phyloP scores from a whole-genome alignment of 2,797 vertebrate genomes.

The Amblyraja radiata region DNA sequence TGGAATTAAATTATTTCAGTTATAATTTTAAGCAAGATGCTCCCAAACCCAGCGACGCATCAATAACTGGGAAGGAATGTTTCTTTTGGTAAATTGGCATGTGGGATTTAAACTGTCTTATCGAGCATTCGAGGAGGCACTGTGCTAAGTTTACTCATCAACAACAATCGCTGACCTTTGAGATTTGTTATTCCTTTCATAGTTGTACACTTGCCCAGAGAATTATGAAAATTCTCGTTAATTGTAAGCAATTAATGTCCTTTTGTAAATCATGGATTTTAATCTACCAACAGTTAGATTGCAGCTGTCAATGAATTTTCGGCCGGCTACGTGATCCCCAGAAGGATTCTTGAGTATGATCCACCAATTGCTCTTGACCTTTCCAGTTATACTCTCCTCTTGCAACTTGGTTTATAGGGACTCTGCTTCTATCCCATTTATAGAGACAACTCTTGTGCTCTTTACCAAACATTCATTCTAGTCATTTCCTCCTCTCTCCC shows the following conservation, averaged over 20 bases:
- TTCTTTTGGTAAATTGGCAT: background rate
- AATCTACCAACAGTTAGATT: background rate
- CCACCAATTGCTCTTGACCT: background rate
- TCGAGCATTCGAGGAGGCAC: background rate
- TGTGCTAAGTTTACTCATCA: background rate
- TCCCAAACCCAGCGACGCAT: background rate
- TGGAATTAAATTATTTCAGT: background rate
- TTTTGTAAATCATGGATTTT: background rate
- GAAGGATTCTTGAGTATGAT: background rate
- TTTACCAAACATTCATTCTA: background rate
- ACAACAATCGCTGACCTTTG: background rate
- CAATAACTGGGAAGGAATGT: background rate
- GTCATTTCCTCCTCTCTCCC: background rate
- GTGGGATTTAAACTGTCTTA: background rate
- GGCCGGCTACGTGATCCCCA: background rate
- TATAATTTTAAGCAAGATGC: background rate
- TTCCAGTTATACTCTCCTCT: background rate
- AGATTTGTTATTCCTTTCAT: background rate
- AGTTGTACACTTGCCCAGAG: background rate
- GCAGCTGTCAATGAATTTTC: background rate
- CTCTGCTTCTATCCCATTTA: background rate
- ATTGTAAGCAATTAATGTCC: background rate
- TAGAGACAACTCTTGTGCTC: background rate
- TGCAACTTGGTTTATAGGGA: background rate
- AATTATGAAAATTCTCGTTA: background rate